phyloP scores from a whole-genome alignment of 2,888 invertebrate species.

The Coenonympha glycerion region DNA sequence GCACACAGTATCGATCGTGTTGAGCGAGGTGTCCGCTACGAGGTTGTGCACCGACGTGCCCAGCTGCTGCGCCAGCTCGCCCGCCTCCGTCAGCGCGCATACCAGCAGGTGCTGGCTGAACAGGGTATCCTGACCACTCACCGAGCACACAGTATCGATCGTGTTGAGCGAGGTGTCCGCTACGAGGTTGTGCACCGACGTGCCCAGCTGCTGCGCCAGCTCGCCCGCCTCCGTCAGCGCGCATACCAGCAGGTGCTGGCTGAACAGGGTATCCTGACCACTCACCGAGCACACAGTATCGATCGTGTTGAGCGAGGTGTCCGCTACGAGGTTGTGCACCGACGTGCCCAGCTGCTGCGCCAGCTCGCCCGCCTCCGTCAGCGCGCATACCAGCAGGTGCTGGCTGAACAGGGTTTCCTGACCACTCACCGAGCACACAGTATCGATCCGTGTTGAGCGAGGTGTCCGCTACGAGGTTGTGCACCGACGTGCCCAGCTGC shows the following conservation, averaged over 20 bases:
- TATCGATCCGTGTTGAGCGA: too few relatives aligned
- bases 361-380: slow-evolving; percentile 94
- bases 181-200: too few relatives aligned
- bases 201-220: slow-evolving; percentile 92
- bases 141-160: too few relatives aligned
- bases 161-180: too few relatives aligned
- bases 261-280: slow-evolving; percentile 92
- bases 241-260: slow-evolving; percentile 93
- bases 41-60: slow-evolving; percentile 97
- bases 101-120: slow-evolving; percentile 94
- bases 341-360: slow-evolving; percentile 95
- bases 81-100: slow-evolving; percentile 95
- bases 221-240: slow-evolving; percentile 95
- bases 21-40: slow-evolving; percentile 89
- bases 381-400: slow-evolving; percentile 92
- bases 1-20: slow-evolving; percentile 77
- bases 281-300: too few relatives aligned
- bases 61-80: slow-evolving; percentile 89
- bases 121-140: slow-evolving; percentile 90
- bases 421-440: too few relatives aligned
- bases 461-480: too few relatives aligned
- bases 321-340: too few relatives aligned
- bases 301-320: too few relatives aligned
- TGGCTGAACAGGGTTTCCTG: slow-evolving; percentile 93
- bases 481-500: slow-evolving; percentile 95